Base-by-base conservation (phyloP, 2,113 vertebrate genomes). In the Cyphomyrus discorhynchus region DNA sequence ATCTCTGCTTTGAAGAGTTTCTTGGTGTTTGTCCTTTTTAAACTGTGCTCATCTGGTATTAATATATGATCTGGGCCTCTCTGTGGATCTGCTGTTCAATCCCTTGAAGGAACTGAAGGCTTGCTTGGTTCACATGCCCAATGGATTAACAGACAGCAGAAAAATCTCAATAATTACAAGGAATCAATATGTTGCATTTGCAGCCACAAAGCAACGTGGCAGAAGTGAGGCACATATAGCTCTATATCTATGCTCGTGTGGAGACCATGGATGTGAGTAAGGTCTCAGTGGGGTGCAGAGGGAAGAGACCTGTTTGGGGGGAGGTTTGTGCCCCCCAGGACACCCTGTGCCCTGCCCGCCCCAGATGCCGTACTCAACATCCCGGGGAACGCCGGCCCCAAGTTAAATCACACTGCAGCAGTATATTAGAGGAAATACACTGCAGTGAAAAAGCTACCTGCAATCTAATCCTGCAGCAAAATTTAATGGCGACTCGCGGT, bases 381-480 rank as follows among this genome's bases (percentile, higher is more conserved):
- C 7, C 47, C 1, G 24, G 27, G 35, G 86, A 58, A 91, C 89
- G 93, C 93, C 88, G 93, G 90, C 92, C 21, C 15, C 17, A 91
- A 83, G 92, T 92, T 92, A 92, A 70, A 52, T 88, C 46, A 92
- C 66, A 52, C 84, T 87, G 88, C 89, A 92, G 92, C 89, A 56
- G n/a, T 39, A 74, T 88, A 91, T 93, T 49, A 74, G 86, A 82
- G 62, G 89, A 90, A 92, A 88, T 91, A 7, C 70, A 47, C 19
- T 90, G 31, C 56, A 80, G 15, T 89, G 74, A 70, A 8, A 35
- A 77, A 74, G 52, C 92, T 47, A 15, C 24, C 88, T 35, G 53
- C 47, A 92, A 91, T 92, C 92, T 92, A 88, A 91, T 91, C 84
- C 91, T 87, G 62, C 91, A 90, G 91, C 88, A 92, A 90, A 92